Percentiles rank a stretch among this genome's conserved stretches.
phyloP scores from a whole-genome alignment of 2,888 invertebrate species.

The Tortricodes alternella region DNA sequence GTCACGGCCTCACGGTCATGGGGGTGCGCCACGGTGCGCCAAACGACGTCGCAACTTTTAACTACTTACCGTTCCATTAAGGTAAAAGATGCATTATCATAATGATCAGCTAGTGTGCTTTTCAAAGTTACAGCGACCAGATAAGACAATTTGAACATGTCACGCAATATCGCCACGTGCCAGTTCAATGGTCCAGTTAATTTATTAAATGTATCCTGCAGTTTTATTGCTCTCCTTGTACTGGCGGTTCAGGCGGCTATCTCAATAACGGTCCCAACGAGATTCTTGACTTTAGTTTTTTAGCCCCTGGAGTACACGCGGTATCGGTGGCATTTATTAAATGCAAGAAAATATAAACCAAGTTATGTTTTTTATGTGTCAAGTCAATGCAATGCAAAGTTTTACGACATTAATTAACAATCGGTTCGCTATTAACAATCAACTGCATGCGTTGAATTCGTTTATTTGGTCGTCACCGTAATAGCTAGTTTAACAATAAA shows the following conservation, averaged over 20 bases:
- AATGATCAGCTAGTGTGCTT: not conserved
- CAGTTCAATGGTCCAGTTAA: conserved; percentile 51
- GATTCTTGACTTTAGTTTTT: conserved; percentile 5
- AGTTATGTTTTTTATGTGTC: too few species aligned
- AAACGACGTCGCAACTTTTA: not conserved
- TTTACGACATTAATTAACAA: too few species aligned
- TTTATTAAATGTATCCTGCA: conserved; percentile 56
- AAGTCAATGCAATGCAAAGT: too few species aligned
- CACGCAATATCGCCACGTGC: conserved; percentile 43
- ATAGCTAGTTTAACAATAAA: too few species aligned
- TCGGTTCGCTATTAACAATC: too few species aligned
- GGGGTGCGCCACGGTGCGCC: conserved; percentile 20
- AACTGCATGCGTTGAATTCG: too few species aligned
- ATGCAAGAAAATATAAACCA: too few species aligned
- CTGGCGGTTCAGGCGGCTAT: conserved; percentile 34
- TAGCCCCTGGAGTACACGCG: too few species aligned
- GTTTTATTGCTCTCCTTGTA: conserved; percentile 43
- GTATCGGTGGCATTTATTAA: too few species aligned
- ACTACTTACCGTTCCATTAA: conserved; percentile 4
- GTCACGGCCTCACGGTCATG: conserved; percentile 27
- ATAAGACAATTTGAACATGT: conserved; percentile 31
- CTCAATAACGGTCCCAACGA: conserved; percentile 16
- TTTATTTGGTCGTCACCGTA: too few species aligned
- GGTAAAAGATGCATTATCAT: not conserved
- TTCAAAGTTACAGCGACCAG: not conserved